Conservation (phyloP, 1,140 invertebrate genomes). For the Sipha flava region DNA sequence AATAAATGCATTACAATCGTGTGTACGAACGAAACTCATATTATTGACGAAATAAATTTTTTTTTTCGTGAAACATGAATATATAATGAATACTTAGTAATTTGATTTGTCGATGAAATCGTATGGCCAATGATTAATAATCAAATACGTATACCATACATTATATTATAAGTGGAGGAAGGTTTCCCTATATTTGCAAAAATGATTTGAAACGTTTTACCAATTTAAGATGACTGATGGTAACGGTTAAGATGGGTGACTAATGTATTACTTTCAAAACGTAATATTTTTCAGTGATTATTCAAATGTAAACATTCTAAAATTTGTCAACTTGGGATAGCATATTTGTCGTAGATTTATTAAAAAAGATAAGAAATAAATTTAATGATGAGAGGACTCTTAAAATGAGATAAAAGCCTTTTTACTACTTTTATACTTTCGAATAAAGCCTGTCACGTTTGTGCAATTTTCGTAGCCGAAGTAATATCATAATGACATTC, state of each 20-base stretch:
- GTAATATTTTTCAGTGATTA: neutral
- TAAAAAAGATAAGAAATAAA: neutral
- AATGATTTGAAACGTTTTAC: no score
- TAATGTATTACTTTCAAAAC: neutral
- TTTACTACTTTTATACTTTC: neutral
- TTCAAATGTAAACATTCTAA: neutral
- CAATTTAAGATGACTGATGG: neutral
- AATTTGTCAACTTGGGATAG: neutral
- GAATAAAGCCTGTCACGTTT: neutral
- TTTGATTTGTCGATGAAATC: no score
- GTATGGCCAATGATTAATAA: no score
- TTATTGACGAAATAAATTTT: no score
- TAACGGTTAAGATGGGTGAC: neutral
- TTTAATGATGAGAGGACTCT: neutral
- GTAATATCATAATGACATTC: neutral
- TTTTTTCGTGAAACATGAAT: no score
- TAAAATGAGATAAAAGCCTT: neutral
- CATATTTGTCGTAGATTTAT: neutral
- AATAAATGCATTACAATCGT: neutral
- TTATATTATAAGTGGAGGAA: no score
- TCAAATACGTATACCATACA: no score
- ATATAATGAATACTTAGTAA: no score
- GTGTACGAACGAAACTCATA: no score
- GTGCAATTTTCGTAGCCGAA: neutral
- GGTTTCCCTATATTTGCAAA: no score